A percentile compares a stretch with the other conserved stretches of the same genome.
Conservation (phyloP, 2,797 vertebrate genomes). For the Pogonophryne albipinna region DNA sequence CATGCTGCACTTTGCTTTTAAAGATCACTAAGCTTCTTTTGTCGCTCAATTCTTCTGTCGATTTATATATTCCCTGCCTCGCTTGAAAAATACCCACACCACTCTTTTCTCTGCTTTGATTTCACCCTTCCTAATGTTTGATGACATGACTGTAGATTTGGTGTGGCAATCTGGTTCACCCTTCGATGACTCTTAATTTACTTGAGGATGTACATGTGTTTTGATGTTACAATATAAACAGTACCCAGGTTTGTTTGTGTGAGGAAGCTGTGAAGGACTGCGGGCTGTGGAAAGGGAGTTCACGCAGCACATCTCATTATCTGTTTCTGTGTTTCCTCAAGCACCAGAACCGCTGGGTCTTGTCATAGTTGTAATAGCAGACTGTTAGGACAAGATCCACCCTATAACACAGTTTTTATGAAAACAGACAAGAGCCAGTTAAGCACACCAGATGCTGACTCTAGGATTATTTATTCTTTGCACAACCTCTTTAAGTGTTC, state of each 20-base stretch:
- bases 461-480: conserved; percentile 32
- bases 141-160: conserved; percentile 12
- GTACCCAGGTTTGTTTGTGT: conserved; percentile 24
- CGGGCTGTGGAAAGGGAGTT: conserved; percentile 13
- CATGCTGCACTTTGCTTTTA: conserved; percentile 42
- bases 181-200: background rate
- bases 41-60: conserved; percentile 28
- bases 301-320: conserved; percentile 23
- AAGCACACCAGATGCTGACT: conserved; percentile 32
- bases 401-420: conserved; percentile 22
- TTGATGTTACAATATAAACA: conserved; percentile 39
- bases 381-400: conserved; percentile 43
- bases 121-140: background rate
- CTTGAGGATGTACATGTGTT: conserved; percentile 19
- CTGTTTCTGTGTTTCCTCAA: conserved; percentile 17
- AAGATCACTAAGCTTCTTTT: conserved; percentile 38
- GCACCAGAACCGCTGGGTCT: conserved; percentile 8
- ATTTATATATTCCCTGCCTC: conserved; percentile 16
- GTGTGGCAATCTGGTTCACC: conserved; percentile 3
- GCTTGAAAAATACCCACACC: conserved; percentile 14
- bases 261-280: conserved; percentile 45
- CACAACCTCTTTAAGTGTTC: conserved; percentile 26
- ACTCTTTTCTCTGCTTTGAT: conserved; percentile 18
- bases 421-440: conserved; percentile 5
- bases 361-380: conserved; percentile 17